phyloP scores from a whole-genome alignment of 2,113 vertebrate genomes.

The Harpagus bidentatus region DNA sequence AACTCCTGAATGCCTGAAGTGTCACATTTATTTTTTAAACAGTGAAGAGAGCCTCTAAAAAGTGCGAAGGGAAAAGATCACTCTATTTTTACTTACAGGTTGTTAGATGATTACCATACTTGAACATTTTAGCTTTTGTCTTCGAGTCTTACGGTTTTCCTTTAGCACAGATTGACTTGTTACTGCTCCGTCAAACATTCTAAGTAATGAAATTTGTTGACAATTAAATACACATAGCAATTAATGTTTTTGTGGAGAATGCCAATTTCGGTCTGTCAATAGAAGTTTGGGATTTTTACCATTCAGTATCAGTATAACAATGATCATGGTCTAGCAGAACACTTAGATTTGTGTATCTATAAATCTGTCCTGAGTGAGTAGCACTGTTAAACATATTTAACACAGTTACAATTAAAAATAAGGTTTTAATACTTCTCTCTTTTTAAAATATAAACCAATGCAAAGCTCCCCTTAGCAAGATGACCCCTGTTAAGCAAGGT shows the following conservation, averaged over 20 bases:
- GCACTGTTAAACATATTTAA: not conserved
- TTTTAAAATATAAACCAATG: not conserved
- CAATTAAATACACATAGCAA: not conserved
- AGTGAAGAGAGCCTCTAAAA: not conserved
- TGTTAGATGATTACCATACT: not conserved
- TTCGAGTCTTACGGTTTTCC: fast-evolving
- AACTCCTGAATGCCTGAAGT: not conserved
- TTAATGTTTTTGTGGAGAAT: not conserved
- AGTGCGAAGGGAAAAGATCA: not conserved
- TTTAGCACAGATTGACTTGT: not conserved
- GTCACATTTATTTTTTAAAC: not conserved
- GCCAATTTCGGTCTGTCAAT: fast-evolving
- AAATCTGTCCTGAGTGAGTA: not conserved
- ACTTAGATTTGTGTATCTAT: not conserved
- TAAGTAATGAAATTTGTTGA: not conserved
- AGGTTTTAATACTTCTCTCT: not conserved
- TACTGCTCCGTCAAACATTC: not conserved
- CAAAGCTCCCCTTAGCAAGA: not conserved
- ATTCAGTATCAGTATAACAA: not conserved
- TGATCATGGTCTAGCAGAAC: not conserved
- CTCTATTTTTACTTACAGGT: not conserved
- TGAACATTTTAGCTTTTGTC: not conserved
- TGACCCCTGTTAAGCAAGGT: not conserved
- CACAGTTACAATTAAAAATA: not conserved
- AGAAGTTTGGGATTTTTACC: not conserved